Evolutionary conservation across 2,797 vertebrate genomes (phyloP), one percentile per base, ranked within the genome.

Genomic region (Sebastes nivosus): DNA sequence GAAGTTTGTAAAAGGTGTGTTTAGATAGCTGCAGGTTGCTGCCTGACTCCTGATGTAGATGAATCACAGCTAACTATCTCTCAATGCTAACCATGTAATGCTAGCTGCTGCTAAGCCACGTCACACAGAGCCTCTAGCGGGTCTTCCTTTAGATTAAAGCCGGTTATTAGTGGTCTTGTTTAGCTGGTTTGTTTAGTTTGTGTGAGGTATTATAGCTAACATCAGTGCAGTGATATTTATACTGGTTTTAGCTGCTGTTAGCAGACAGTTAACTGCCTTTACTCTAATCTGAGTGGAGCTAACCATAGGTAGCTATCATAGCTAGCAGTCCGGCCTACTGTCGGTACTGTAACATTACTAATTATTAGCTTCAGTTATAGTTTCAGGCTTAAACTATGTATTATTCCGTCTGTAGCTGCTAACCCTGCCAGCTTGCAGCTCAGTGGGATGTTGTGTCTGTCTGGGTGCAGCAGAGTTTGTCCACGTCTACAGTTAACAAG

Each of bases 41-140:
- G 34, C 11, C 5, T 0, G 34, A 36, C 34, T 36, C 34, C 34
- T 36, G 34, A 13, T 20, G 10, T 18, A 30, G 10, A 3, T 1
- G 29, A 88, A 87, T 77, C 80, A 25, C 0, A 29, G 79, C 52
- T 61, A 11, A 29, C 36, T 50, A 58, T 60, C 12, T 1, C 1
- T 77, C 80, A 25, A 1, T 25, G 79, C 52, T 61, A 11, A 12
- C 7, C 32, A 1, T 20, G 5, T 13, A 6, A 27, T 61, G 87
- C 83, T 70, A 36, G 8, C 67, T 42, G 3, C 2, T 5, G 30
- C 5, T 27, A 60, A 86, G 91, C 91, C 93, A 94, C 91, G 91
- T 92, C 92, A 91, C 65, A 72, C 34, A n/a, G 27, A 34, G 52
- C 77, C 29, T 18, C 9, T 13, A 27, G 6, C 52, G 2, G 57